Evolutionary conservation across 2,797 vertebrate genomes (phyloP).

Genomic region (Pantherophis vulpinus): DNA sequence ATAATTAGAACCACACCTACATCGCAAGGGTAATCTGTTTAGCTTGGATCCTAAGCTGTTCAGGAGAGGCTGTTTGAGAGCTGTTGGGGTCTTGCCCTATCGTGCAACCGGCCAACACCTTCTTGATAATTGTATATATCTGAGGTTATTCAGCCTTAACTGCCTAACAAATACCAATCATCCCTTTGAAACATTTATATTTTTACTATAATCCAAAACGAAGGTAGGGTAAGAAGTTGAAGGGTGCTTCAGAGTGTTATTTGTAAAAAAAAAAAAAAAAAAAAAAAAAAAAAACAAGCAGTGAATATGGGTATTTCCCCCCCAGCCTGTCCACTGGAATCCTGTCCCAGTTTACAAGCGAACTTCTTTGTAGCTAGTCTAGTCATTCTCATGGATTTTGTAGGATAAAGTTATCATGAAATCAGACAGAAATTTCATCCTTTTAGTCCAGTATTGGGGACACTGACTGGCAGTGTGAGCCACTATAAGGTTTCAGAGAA

Average conservation of each 20-base stretch:
- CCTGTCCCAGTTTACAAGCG: not conserved
- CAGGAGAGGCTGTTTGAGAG: constrained; percentile 33
- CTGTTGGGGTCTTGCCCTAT: not conserved
- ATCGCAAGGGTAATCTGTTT: constrained; percentile 4
- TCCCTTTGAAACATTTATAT: not conserved
- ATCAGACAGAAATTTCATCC: not conserved
- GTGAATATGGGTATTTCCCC: not conserved
- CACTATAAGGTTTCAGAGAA: not conserved
- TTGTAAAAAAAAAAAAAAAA: not conserved
- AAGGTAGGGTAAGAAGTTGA: not conserved
- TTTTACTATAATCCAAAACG: not conserved
- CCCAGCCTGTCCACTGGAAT: not conserved
- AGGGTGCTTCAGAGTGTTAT: not conserved
- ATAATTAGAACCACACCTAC: constrained; percentile 60
- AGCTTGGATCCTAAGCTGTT: constrained; percentile 13
- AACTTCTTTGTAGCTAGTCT: not conserved
- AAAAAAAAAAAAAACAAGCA: not conserved
- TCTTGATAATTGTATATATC: not conserved
- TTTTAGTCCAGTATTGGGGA: not conserved
- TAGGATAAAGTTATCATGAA: not conserved
- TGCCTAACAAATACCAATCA: constrained; percentile 2
- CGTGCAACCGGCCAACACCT: constrained; percentile 56
- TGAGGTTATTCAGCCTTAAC: constrained; percentile 22
- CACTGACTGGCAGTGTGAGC: not conserved
- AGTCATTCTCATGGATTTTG: not conserved